These are phyloP conservation scores for Mus minutoides DNA, from an alignment of 2,797 vertebrate genomes.

Conservation along the genomic window DNA sequence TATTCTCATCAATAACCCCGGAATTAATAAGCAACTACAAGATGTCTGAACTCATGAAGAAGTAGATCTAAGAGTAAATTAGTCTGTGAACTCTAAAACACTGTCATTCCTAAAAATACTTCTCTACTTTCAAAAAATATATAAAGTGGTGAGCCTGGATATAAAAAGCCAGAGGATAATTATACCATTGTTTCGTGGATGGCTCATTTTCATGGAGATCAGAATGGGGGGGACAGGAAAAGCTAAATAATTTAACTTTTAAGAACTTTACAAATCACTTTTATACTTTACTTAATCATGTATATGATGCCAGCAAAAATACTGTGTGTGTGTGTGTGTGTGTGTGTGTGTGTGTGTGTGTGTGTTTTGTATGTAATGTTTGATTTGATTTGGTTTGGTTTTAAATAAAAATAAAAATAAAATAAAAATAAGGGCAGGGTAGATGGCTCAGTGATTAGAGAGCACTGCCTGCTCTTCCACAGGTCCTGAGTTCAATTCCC, in stretches of 20 bases:
- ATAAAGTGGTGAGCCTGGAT: neutral
- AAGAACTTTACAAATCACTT: conserved; percentile 2
- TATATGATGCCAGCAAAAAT: neutral
- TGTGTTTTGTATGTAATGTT: neutral
- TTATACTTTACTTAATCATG: neutral
- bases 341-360: too few species aligned
- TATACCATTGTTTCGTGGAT: neutral
- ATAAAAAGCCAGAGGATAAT: neutral
- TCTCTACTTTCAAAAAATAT: conserved; percentile 36
- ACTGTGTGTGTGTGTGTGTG: too few species aligned
- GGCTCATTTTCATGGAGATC: conserved; percentile 27
- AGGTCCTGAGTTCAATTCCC: neutral
- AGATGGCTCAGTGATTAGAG: neutral
- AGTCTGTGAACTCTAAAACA: neutral
- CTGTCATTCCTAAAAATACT: neutral
- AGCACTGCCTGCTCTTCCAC: neutral
- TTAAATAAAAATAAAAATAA: too few species aligned
- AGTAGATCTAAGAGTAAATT: neutral
- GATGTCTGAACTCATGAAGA: neutral
- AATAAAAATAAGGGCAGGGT: neutral
- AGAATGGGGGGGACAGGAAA: neutral
- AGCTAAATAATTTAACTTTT: neutral
- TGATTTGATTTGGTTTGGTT: neutral
- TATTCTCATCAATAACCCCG: neutral
- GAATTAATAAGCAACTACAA: neutral